A percentile compares a stretch with the other conserved stretches of the same genome.
These are phyloP conservation scores for Petrocephalus schoutedeni DNA, from an alignment of 2,797 vertebrate species.

Conservation along the genomic window DNA sequence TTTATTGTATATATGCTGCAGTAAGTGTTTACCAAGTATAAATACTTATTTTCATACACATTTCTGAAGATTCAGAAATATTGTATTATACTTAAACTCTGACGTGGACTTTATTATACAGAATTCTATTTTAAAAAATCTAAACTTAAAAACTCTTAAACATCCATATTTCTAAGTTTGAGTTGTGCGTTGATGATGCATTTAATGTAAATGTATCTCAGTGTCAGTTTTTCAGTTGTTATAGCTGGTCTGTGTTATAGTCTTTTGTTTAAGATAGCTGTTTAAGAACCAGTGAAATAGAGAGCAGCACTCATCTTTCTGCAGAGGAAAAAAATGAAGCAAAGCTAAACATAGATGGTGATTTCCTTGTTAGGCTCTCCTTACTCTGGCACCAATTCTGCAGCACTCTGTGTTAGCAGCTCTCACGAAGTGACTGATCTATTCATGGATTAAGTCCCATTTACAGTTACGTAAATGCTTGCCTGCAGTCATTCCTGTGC, in stretches of 20 bases:
- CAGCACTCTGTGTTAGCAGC: neutral
- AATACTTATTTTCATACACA: no score
- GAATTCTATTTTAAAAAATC: neutral
- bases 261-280: neutral
- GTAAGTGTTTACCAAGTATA: neutral
- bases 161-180: neutral
- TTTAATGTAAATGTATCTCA: constrained; percentile 1
- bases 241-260: neutral
- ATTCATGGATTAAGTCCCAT: constrained; percentile 21
- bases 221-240: neutral
- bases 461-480: constrained; percentile 8
- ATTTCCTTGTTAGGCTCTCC: constrained; percentile 9
- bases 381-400: neutral
- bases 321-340: constrained; percentile 14
- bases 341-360: neutral
- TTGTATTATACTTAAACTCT: no score
- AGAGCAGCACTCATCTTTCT: neutral
- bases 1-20: no score
- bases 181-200: neutral
- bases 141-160: neutral
- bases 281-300: neutral
- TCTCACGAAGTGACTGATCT: neutral
- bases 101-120: neutral
- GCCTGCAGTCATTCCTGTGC: neutral
- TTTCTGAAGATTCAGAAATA: no score